Evolutionary conservation across 2,797 vertebrate species (phyloP).

Genomic region (Octomys mimax): DNA sequence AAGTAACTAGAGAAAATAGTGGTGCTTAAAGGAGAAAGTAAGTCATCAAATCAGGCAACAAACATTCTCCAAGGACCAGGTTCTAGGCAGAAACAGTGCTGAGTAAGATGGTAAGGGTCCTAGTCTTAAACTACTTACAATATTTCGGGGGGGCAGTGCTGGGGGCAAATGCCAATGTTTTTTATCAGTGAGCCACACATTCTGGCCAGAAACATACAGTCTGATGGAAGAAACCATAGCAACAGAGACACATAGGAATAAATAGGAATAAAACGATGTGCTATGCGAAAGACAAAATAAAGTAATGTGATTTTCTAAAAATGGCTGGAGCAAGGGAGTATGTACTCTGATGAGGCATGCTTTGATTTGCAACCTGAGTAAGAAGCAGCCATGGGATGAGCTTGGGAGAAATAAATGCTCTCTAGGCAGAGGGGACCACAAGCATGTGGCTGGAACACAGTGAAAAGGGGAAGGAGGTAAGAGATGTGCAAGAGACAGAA

Average conservation of each 20-base stretch:
- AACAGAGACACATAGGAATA: not conserved
- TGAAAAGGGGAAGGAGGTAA: not conserved
- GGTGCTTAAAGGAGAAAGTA: not conserved
- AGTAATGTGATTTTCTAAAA: not conserved
- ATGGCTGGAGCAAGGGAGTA: not conserved
- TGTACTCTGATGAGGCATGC: not conserved
- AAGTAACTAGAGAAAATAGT: not conserved
- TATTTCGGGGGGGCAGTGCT: not conserved
- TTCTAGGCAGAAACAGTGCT: not conserved
- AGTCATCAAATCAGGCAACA: not conserved
- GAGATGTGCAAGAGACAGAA: not conserved
- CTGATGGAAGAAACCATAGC: not conserved
- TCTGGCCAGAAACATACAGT: not conserved
- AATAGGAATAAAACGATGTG: not conserved
- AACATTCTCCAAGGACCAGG: not conserved
- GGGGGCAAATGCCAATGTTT: not conserved
- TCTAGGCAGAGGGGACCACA: not conserved
- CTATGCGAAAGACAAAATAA: slow-evolving; percentile 26
- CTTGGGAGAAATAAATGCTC: not conserved
- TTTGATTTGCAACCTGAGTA: not conserved
- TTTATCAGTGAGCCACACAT: not conserved
- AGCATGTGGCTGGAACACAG: not conserved
- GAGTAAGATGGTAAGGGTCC: not conserved
- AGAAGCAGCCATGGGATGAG: not conserved
- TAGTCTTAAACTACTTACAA: slow-evolving; percentile 4